Base-by-base conservation (phyloP, 2,888 invertebrate genomes). In the Oxyscelio sp. region DNA sequence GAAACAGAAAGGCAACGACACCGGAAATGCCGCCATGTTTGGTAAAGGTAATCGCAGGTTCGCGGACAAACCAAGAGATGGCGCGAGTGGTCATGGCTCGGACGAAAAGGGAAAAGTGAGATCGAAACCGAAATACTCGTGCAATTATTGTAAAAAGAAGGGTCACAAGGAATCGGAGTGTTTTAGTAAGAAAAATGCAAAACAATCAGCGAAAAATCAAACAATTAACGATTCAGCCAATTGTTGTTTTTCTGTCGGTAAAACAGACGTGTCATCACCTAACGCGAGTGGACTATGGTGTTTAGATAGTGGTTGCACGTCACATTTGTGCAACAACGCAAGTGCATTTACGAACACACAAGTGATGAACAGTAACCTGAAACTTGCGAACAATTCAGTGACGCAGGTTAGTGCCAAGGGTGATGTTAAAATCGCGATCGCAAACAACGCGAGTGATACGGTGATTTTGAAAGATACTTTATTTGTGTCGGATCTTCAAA, bases 311-410 rank as follows among this genome's bases (percentile, higher is more conserved):
- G 83, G 75, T 0, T 58, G 79, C 70, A 84, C 56, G 0, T 81
- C 84, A 0, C 85, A 85, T 13, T 11, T 86, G 5, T 86, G 86
- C 45, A 52, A 56, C 13, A n/a, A 83, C 21, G 31, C 17, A 17
- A 40, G 4, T 8, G 56, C 21, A 11, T 56, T 70, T 24, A 17
- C 27, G 43, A 21, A 4, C 2, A 4, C 5, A 22, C 34, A 19
- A 34, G 22, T 34, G 5, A 19, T n/a, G 5, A 11, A 27, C 17
- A n/a, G 52, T 34, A 24, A 22, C 3, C n/a, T 73, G 15, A 73
- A 61, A n/a, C 52, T 73, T 3, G 73, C 59, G 0, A n/a, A 52
- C 52, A 31, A 52, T n/a, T 27, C 59, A 1, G n/a, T 21, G 1
- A 56, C 59, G 2, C 13, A 6, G 4, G 58, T 59, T 11, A 19